A percentile compares a stretch with the other conserved stretches of the same genome.
These are phyloP conservation scores for Semnornis frantzii DNA, from an alignment of 2,113 vertebrate genomes.

Conservation along the genomic window DNA sequence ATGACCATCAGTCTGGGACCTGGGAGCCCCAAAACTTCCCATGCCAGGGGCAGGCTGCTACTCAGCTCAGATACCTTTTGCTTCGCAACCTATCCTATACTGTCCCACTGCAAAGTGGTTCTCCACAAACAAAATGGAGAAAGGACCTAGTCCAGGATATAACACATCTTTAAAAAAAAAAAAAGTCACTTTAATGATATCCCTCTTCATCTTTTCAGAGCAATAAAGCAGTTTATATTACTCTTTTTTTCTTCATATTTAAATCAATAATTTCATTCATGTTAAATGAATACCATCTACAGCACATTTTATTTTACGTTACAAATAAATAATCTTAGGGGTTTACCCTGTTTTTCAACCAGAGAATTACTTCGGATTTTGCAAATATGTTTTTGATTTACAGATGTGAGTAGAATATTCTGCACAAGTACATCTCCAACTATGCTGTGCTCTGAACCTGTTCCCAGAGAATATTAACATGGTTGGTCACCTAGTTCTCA, in stretches of 20 bases:
- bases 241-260: constrained; percentile 6
- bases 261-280: constrained; percentile 31
- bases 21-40: background rate
- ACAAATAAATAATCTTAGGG: background rate
- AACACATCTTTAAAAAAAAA: background rate
- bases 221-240: background rate
- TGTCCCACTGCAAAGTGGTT: background rate
- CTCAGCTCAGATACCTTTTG: background rate
- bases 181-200: background rate
- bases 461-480: background rate
- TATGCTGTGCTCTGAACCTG: background rate
- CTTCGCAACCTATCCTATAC: background rate
- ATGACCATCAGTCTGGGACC: accelerated
- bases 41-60: background rate
- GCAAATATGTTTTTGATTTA: constrained; percentile 49
- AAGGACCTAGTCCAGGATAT: background rate
- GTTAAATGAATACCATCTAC: constrained; percentile 13
- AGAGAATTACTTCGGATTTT: constrained; percentile 27
- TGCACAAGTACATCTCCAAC: background rate
- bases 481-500: background rate
- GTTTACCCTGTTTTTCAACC: background rate
- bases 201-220: background rate
- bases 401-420: background rate
- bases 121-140: background rate
- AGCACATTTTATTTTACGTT: constrained; percentile 14